phyloP scores from a whole-genome alignment of 2,797 vertebrate species.

The Fistularia tabacaria region DNA sequence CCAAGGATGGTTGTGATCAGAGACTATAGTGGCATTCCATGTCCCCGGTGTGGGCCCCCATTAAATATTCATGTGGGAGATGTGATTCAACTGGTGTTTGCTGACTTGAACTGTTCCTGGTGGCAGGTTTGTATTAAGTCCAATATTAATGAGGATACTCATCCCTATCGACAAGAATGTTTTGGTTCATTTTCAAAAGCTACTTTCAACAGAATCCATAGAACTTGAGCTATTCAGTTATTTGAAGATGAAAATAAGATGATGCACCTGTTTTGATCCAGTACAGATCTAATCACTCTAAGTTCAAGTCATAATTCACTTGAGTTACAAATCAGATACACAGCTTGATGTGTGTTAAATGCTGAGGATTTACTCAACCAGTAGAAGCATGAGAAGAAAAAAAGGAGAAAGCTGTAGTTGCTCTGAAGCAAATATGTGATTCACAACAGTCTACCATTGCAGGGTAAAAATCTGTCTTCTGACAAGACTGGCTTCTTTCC shows the following conservation, averaged over 20 bases:
- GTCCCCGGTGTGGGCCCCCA: conserved; percentile 80
- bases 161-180: no score
- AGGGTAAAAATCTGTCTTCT: conserved; percentile 89
- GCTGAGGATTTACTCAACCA: conserved; percentile 68
- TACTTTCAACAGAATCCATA: conserved; percentile 17
- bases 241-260: conserved; percentile 64
- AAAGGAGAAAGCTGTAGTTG: conserved; percentile 21
- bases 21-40: conserved; percentile 81
- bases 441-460: conserved; percentile 64
- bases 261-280: conserved; percentile 70
- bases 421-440: conserved; percentile 66
- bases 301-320: conserved; percentile 75
- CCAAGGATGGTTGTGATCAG: conserved; percentile 89
- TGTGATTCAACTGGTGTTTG: conserved; percentile 85
- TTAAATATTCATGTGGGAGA: conserved; percentile 84
- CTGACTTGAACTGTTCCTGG: conserved; percentile 87
- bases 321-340: conserved; percentile 68
- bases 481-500: conserved; percentile 95
- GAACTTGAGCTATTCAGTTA: conserved; percentile 56
- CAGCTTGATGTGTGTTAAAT: conserved; percentile 74
- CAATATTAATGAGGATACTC: no score
- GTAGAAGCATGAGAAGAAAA: conserved; percentile 8
- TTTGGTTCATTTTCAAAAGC: no score
- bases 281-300: conserved; percentile 71
- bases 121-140: conserved; percentile 83